Conservation (phyloP, 2,888 invertebrate genomes). For the Byasa hedistus region DNA sequence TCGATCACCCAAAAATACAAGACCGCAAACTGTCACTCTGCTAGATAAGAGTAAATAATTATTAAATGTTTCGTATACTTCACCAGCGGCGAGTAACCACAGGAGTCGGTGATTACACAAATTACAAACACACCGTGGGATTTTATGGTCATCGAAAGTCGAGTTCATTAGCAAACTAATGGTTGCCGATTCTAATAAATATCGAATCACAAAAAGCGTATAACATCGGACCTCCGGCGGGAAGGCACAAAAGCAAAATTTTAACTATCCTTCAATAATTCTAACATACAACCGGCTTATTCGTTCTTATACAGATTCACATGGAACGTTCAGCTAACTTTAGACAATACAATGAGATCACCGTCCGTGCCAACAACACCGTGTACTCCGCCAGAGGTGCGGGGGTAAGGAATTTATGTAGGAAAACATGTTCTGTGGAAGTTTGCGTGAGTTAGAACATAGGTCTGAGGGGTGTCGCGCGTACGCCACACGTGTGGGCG, state of each 20-base stretch:
- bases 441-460: constrained; percentile 56
- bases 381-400: constrained; percentile 57
- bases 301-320: constrained; percentile 34
- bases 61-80: constrained; percentile 72
- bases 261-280: constrained; percentile 40
- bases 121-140: constrained; percentile 34
- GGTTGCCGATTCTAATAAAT: constrained; percentile 54
- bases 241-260: constrained; percentile 43
- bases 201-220: constrained; percentile 54
- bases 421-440: constrained; percentile 19
- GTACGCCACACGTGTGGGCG: constrained; percentile 73
- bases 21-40: constrained; percentile 51
- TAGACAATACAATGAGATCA: constrained; percentile 52
- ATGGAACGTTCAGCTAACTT: constrained; percentile 31
- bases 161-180: constrained; percentile 56
- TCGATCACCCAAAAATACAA: constrained; percentile 34
- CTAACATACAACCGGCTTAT: constrained; percentile 36
- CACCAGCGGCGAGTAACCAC: constrained; percentile 70
- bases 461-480: constrained; percentile 70
- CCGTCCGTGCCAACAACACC: constrained; percentile 64
- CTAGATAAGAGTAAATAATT: constrained; percentile 38
- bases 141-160: constrained; percentile 66
- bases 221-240: constrained; percentile 60
- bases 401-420: constrained; percentile 53
- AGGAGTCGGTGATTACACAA: constrained; percentile 33